These are phyloP conservation scores for Agrotis exclamationis DNA, from an alignment of 2,888 invertebrate species.

Conservation along the genomic window DNA sequence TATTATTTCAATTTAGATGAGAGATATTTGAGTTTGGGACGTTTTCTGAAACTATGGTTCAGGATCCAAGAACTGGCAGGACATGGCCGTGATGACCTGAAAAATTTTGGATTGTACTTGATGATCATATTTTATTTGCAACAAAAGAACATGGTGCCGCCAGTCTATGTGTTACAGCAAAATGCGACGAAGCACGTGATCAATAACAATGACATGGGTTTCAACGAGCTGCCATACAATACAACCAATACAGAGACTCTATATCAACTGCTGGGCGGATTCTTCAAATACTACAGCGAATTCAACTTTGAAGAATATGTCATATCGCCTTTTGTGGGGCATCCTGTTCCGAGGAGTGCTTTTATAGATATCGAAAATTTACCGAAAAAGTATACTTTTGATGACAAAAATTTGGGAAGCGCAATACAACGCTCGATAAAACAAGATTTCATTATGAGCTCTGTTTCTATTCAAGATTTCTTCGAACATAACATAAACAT, in stretches of 20 bases:
- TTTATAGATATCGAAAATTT: constrained; percentile 29
- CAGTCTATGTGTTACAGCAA: constrained; percentile 12
- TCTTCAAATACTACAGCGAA: constrained; percentile 60
- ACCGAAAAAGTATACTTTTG: constrained; percentile 41
- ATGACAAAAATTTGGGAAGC: constrained; percentile 8
- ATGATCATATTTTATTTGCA: constrained; percentile 65
- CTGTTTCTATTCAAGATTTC: constrained; percentile 40
- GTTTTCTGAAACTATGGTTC: constrained; percentile 61
- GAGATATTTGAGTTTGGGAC: constrained; percentile 38
- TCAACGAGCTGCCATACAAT: constrained; percentile 23
- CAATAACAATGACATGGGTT: background rate
- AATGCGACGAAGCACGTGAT: no score
- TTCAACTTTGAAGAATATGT: constrained; percentile 57
- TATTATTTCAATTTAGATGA: constrained; percentile 57
- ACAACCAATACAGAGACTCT: constrained; percentile 19
- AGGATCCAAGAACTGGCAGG: constrained; percentile 16
- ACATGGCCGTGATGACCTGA: background rate
- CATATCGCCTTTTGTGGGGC: constrained; percentile 59
- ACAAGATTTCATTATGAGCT: background rate
- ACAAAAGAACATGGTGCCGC: constrained; percentile 39
- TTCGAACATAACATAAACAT: constrained; percentile 13
- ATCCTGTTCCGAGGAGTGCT: constrained; percentile 26
- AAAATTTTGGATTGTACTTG: constrained; percentile 28
- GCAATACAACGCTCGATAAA: background rate
- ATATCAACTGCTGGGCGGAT: constrained; percentile 56